These are phyloP conservation scores for Erebia epiphron DNA, from an alignment of 2,888 invertebrate species.

Conservation along the genomic window DNA sequence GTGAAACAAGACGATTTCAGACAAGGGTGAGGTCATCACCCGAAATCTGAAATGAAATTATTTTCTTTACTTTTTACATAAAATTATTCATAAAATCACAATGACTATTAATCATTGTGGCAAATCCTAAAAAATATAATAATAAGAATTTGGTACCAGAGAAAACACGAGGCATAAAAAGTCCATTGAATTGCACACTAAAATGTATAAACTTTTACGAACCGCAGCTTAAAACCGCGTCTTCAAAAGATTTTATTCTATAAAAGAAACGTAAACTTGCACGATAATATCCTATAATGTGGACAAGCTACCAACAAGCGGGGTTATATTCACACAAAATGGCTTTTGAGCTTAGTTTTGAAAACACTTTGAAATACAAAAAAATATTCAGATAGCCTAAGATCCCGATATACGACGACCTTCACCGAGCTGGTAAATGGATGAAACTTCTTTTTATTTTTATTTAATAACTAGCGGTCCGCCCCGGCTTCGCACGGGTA, in stretches of 20 bases:
- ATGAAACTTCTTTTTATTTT: no score
- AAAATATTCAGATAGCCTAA: no score
- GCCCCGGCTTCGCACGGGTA: no score
- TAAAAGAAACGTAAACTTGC: conserved; percentile 1
- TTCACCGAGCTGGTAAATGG: no score
- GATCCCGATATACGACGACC: no score
- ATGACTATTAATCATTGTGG: no score
- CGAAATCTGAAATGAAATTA: no score
- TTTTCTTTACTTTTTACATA: no score
- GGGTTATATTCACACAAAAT: background rate
- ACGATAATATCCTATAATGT: conserved; percentile 10
- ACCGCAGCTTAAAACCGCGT: conserved; percentile 10
- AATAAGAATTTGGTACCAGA: background rate
- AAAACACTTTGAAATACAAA: background rate
- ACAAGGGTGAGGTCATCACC: no score
- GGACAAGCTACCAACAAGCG: conserved; percentile 4
- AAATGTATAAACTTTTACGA: conserved; percentile 17
- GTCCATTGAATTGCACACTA: conserved; percentile 1
- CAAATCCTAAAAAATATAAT: background rate
- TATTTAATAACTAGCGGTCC: no score
- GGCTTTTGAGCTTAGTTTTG: background rate
- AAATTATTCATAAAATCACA: no score
- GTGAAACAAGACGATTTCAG: no score
- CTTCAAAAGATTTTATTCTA: conserved; percentile 18
- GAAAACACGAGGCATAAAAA: background rate